Percentiles rank a stretch among this genome's conserved stretches.
Conservation (phyloP, 2,113 vertebrate species). For the Nematolebias whitei region DNA sequence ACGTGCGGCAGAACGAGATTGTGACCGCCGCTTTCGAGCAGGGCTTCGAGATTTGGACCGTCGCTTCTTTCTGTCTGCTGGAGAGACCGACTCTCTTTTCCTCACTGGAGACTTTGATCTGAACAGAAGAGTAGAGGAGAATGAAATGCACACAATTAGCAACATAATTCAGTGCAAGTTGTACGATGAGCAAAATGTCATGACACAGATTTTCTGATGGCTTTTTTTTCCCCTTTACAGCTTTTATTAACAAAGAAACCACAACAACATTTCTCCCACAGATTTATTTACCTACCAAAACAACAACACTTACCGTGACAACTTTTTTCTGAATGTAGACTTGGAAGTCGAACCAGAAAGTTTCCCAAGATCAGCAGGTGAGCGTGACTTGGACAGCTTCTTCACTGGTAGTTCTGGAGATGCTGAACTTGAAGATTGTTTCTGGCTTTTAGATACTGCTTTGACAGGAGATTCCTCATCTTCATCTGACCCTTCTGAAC, state of each 20-base stretch:
- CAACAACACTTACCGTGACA: constrained; percentile 60
- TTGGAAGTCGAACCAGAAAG: constrained; percentile 74
- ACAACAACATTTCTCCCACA: neutral
- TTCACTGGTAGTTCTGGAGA: constrained; percentile 60
- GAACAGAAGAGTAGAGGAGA: neutral
- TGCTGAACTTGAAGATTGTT: constrained; percentile 57
- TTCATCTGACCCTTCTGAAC: constrained; percentile 49
- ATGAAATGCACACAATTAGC: too few relatives aligned
- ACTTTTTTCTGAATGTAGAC: constrained; percentile 62
- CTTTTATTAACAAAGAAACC: too few relatives aligned
- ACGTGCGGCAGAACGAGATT: constrained; percentile 60
- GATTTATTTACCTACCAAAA: neutral
- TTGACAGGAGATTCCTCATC: constrained; percentile 56
- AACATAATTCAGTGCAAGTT: neutral
- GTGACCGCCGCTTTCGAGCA: constrained; percentile 68
- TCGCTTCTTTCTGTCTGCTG: constrained; percentile 68
- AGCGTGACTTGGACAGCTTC: constrained; percentile 63
- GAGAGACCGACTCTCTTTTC: constrained; percentile 78
- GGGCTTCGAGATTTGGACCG: constrained; percentile 79
- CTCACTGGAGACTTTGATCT: constrained; percentile 77
- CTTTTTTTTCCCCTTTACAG: neutral
- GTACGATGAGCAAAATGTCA: neutral
- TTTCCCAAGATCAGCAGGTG: constrained; percentile 61
- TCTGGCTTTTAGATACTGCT: constrained; percentile 37
- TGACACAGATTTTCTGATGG: neutral